Evolutionary conservation across 2,888 invertebrate genomes (phyloP).

Genomic region (Neelides folsomi): DNA sequence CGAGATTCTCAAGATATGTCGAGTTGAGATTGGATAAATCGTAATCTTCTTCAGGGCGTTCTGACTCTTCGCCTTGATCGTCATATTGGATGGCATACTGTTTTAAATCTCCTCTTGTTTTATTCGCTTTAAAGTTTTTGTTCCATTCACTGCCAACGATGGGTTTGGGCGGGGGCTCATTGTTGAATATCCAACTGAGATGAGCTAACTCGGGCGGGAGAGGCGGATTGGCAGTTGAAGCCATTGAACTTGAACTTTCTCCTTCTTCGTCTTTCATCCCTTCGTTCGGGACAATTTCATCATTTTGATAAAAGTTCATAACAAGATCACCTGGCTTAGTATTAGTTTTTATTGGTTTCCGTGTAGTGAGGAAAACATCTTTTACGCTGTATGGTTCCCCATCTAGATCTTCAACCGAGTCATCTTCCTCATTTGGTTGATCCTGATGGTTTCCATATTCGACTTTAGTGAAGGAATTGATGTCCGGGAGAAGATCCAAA

Average conservation of each 20-base stretch:
- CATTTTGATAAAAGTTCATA: not conserved
- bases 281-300: not conserved
- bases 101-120: not conserved
- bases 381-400: no score
- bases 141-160: conserved; percentile 3
- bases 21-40: not conserved
- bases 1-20: not conserved
- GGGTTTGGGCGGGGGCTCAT: conserved; percentile 30
- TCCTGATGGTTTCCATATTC: conserved; percentile 12
- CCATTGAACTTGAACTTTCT: not conserved
- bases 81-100: not conserved
- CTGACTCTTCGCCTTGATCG: not conserved
- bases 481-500: conserved; percentile 30
- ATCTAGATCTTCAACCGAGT: not conserved
- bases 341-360: not conserved
- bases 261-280: not conserved
- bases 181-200: conserved; percentile 30
- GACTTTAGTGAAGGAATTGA: conserved; percentile 23
- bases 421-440: not conserved
- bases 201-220: conserved; percentile 26
- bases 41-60: not conserved
- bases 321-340: not conserved
- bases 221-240: conserved; percentile 1
- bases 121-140: not conserved
- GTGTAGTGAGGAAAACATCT: no score